Percentiles rank a stretch among this genome's conserved stretches.
Evolutionary conservation across 2,888 invertebrate genomes (phyloP).

Genomic region (Hymenopus coronatus): DNA sequence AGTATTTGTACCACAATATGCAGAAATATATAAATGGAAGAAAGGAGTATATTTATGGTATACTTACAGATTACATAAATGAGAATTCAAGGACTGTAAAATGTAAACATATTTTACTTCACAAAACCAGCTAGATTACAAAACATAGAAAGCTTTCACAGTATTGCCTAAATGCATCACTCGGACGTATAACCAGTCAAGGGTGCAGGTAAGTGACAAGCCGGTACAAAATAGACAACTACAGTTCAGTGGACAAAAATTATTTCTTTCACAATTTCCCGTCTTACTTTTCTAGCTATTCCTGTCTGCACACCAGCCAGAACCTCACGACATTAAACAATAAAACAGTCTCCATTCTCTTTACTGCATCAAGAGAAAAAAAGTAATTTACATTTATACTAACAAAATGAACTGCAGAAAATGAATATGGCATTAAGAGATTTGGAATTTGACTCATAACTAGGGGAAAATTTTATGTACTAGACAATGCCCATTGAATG

Average conservation of each 20-base stretch:
- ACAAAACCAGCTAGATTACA: slow-evolving; percentile 36
- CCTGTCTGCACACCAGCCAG: neutral
- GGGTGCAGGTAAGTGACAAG: slow-evolving; percentile 11
- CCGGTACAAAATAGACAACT: neutral
- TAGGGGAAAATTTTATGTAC: neutral
- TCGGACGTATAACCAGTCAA: neutral
- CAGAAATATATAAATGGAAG: slow-evolving; percentile 6
- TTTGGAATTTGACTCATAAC: neutral
- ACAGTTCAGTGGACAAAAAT: slow-evolving; percentile 7
- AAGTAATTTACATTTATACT: neutral
- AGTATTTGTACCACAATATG: slow-evolving; percentile 15
- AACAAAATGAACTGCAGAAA: neutral
- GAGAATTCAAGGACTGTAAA: slow-evolving; percentile 28
- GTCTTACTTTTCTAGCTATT: neutral
- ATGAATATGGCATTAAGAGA: neutral
- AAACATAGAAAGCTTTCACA: slow-evolving; percentile 32
- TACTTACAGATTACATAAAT: slow-evolving; percentile 22
- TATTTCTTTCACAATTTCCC: neutral
- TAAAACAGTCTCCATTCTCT: neutral
- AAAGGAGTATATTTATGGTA: neutral
- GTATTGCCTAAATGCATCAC: slow-evolving; percentile 13
- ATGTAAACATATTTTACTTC: slow-evolving; percentile 23
- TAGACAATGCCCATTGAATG: neutral
- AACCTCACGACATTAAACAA: neutral
- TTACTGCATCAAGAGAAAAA: neutral